Evolutionary conservation across 2,888 invertebrate genomes (phyloP), one percentile per base, ranked within the genome.

Genomic region (Sclerodermus sp.): DNA sequence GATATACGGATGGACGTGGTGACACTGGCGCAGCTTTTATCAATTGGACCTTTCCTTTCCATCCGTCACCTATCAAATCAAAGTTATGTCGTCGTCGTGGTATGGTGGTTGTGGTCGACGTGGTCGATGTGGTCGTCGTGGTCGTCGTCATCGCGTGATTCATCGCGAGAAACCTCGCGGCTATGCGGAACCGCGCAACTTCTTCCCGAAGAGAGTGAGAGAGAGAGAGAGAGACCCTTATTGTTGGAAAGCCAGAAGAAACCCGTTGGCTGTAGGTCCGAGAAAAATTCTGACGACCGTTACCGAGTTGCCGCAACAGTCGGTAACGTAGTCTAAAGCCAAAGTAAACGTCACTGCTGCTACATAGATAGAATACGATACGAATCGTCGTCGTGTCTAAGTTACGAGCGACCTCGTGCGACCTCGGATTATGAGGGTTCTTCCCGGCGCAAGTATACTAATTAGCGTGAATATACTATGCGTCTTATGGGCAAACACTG

Each of bases 401-500:
- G 61, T 64, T 64, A 64, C 57, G 55, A 53, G 52, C 64, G 64
- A 64, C 63, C 63, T 52, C 59, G 40, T 8, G 42, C 53, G 63
- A 64, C 63, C 63, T 64, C 62, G 59, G 64, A 64, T 64, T 64
- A 63, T 63, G 63, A 63, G 57, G 64, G 61, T 61, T 64, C 61
- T 61, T 64, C 62, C 54, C 45, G 53, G 57, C 46, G 63, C 55
- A 55, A 64, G 53, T 64, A 61, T 57, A 64, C 63, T 64, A 64
- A 64, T 64, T 64, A 64, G 63, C 57, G 59, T 57, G 62, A 51
- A 63, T 64, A 59, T 64, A 61, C 31, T 49, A 50, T 53, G 51
- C 43, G 45, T 44, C 39, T 42, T 46, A 45, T 34, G 34, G 39
- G 37, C 42, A 10, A 30, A 38, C 40, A 40, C 45, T 39, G 39